A percentile compares a stretch with the other conserved stretches of the same genome.
Evolutionary conservation across 2,797 vertebrate genomes (phyloP).

Genomic region (Antrozous pallidus): DNA sequence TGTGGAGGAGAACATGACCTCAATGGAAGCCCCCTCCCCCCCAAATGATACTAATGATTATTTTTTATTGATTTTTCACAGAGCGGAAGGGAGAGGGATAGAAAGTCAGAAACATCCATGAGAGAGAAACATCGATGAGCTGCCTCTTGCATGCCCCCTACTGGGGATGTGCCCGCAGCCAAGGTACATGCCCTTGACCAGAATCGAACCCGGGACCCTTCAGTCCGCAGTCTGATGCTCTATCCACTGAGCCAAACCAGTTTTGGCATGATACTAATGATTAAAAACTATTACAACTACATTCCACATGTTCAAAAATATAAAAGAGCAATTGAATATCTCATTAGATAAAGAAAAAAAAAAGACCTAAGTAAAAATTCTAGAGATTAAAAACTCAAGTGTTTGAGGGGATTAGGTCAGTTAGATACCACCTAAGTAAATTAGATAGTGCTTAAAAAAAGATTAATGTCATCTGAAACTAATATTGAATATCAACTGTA

Average conservation of each 20-base stretch:
- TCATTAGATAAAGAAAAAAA: background rate
- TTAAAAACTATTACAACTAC: background rate
- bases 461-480: background rate
- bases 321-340: background rate
- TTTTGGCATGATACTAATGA: background rate
- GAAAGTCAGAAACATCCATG: no score
- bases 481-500: background rate
- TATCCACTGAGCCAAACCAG: no score
- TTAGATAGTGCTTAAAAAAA: background rate
- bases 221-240: no score
- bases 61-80: no score
- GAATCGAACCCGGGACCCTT: no score
- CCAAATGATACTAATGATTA: background rate
- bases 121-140: no score
- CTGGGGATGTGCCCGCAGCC: no score
- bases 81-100: no score
- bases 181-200: no score
- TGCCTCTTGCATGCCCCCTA: no score
- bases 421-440: background rate
- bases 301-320: background rate
- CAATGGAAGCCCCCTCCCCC: background rate
- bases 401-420: background rate
- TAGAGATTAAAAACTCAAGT: background rate
- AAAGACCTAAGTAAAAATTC: background rate
- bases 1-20: background rate